Evolutionary conservation across 23 tunicate genomes (phyloP).

Genomic region (Styela plicata): DNA sequence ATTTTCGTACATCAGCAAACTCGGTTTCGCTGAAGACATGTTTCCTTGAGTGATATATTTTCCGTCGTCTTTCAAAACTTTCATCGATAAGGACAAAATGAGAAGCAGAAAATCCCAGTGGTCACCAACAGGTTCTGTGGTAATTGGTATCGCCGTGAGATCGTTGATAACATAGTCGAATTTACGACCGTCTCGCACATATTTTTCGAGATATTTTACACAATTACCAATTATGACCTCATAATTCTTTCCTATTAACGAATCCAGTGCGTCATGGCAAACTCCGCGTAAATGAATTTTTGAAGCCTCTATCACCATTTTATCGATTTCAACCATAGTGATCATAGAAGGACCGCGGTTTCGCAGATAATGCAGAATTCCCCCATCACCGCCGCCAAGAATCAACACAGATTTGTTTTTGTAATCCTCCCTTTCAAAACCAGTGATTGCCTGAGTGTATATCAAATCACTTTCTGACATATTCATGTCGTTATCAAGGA

Average conservation of each 20-base stretch:
- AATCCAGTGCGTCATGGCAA: slow-evolving; percentile 78
- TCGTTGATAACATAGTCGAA: slow-evolving; percentile 88
- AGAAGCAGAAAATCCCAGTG: slow-evolving; percentile 79
- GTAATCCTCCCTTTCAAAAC: slow-evolving; percentile 62
- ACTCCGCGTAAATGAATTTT: slow-evolving; percentile 70
- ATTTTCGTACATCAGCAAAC: slow-evolving; percentile 64
- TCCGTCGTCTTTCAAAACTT: slow-evolving; percentile 63
- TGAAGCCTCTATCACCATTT: slow-evolving; percentile 72
- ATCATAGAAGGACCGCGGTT: slow-evolving; percentile 55
- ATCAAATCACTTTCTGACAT: slow-evolving; percentile 83
- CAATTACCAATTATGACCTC: slow-evolving; percentile 79
- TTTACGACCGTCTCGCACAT: slow-evolving; percentile 39
- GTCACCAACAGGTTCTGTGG: slow-evolving; percentile 55
- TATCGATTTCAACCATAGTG: slow-evolving; percentile 92
- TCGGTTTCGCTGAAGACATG: slow-evolving; percentile 8
- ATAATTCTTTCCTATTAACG: slow-evolving; percentile 53
- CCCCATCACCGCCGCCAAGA: slow-evolving; percentile 99
- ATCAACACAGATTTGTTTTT: slow-evolving; percentile 66
- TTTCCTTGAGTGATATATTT: slow-evolving; percentile 73
- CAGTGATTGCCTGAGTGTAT: slow-evolving; percentile 88
- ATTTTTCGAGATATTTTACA: slow-evolving; percentile 48
- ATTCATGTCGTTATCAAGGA: slow-evolving; percentile 79
- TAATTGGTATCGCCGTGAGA: slow-evolving; percentile 91
- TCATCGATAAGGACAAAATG: slow-evolving; percentile 55
- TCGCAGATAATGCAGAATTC: slow-evolving; percentile 70